Conservation (phyloP, 2,888 invertebrate genomes). For the Mellilla xanthometata region DNA sequence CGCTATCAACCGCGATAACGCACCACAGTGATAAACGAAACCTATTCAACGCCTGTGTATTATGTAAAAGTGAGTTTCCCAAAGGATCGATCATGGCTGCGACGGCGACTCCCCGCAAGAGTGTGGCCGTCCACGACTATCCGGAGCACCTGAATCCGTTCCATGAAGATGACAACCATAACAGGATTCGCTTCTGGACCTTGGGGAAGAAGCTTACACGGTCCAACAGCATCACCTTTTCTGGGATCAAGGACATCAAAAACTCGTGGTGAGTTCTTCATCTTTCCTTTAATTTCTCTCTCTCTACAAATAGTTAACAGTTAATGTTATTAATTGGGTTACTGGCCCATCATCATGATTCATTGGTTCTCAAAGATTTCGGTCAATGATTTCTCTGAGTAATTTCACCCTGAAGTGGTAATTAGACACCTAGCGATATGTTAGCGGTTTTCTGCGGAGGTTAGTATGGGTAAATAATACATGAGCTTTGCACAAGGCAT, state of each 20-base stretch:
- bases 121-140: constrained; percentile 85
- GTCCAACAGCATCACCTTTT: constrained; percentile 84
- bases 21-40: constrained; percentile 74
- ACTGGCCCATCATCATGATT: constrained; percentile 17
- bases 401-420: constrained; percentile 40
- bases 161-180: constrained; percentile 86
- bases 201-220: constrained; percentile 77
- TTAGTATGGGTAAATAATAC: constrained; percentile 8
- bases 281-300: background rate
- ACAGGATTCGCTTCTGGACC: constrained; percentile 84
- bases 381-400: constrained; percentile 35
- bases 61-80: constrained; percentile 68
- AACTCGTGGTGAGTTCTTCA: constrained; percentile 82
- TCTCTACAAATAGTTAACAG: background rate
- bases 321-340: constrained; percentile 10
- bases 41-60: constrained; percentile 70
- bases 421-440: constrained; percentile 37
- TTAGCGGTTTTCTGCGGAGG: constrained; percentile 27
- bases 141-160: constrained; percentile 91
- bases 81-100: constrained; percentile 60
- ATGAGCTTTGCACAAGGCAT: background rate
- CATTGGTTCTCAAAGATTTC: constrained; percentile 25
- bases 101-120: constrained; percentile 71
- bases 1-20: too few relatives aligned
- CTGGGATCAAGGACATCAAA: constrained; percentile 78